A percentile compares a stretch with the other conserved stretches of the same genome.
phyloP scores from a whole-genome alignment of 2,888 invertebrate genomes.

The Philhelius pedissequus region DNA sequence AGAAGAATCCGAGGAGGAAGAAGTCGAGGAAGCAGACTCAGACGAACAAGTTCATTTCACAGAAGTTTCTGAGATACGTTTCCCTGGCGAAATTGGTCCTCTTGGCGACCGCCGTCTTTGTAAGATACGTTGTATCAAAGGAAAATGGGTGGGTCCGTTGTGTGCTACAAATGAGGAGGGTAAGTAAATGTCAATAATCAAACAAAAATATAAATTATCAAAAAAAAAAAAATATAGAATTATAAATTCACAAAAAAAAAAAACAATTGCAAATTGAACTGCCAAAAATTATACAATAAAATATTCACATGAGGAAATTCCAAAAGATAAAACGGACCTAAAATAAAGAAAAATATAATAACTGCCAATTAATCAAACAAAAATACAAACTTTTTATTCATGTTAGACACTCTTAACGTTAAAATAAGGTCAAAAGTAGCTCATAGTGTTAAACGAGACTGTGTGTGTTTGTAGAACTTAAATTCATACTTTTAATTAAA shows the following conservation, averaged over 20 bases:
- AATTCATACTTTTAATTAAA: constrained; percentile 38
- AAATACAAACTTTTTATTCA: constrained; percentile 35
- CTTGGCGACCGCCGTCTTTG: constrained; percentile 86
- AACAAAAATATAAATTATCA: constrained; percentile 13
- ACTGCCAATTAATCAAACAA: constrained; percentile 46
- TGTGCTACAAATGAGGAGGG: constrained; percentile 87
- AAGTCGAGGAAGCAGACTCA: constrained; percentile 77
- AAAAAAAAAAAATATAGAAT: not conserved
- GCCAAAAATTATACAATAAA: constrained; percentile 42
- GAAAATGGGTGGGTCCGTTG: constrained; percentile 91
- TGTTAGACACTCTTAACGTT: constrained; percentile 58
- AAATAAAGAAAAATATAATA: not conserved
- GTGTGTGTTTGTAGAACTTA: constrained; percentile 43
- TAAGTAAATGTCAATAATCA: constrained; percentile 77
- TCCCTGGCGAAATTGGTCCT: constrained; percentile 88
- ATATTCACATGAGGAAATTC: too few relatives aligned
- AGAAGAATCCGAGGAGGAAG: constrained; percentile 76
- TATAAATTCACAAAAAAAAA: not conserved
- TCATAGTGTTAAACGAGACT: constrained; percentile 63
- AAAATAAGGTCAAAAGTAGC: constrained; percentile 44
- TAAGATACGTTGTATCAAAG: constrained; percentile 91
- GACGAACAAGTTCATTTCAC: constrained; percentile 77
- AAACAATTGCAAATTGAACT: constrained; percentile 32
- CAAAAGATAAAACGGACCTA: constrained; percentile 38
- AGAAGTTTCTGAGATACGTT: constrained; percentile 80